phyloP scores from a whole-genome alignment of 1,140 invertebrate species.

The Drosophila varians region DNA sequence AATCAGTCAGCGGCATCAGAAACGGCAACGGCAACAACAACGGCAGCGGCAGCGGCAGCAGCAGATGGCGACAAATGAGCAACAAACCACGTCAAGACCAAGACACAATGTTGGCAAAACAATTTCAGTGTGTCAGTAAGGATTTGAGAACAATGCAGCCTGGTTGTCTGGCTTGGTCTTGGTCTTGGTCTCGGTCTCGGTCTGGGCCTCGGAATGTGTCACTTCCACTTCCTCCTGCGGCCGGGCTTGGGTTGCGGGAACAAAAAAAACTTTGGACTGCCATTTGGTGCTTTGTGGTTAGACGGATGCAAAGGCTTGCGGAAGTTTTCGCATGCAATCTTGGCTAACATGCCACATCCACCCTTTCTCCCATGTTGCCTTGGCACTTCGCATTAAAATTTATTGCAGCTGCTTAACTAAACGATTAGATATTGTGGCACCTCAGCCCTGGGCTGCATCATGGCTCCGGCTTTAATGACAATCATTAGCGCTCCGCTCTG shows the following conservation, averaged over 20 bases:
- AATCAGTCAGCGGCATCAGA: constrained; percentile 48
- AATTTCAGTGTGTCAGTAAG: constrained; percentile 73
- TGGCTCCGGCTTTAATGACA: constrained; percentile 51
- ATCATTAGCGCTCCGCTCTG: constrained; percentile 55
- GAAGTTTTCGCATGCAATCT: constrained; percentile 58
- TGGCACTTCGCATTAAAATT: constrained; percentile 45
- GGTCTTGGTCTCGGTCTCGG: constrained; percentile 7
- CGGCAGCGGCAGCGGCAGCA: constrained; percentile 1
- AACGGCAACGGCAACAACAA: constrained; percentile 12
- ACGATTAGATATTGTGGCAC: constrained; percentile 48
- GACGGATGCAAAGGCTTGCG: constrained; percentile 47
- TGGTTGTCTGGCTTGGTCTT: constrained; percentile 10
- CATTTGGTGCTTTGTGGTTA: constrained; percentile 24
- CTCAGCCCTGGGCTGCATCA: neutral
- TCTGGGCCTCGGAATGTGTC: constrained; percentile 42
- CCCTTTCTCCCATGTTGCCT: constrained; percentile 2
- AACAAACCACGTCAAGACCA: constrained; percentile 53
- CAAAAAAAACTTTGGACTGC: constrained; percentile 9
- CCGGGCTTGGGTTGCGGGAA: constrained; percentile 25
- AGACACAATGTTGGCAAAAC: constrained; percentile 45
- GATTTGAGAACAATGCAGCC: constrained; percentile 59
- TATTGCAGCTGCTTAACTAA: constrained; percentile 67
- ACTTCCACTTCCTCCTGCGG: constrained; percentile 58
- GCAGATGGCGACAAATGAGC: constrained; percentile 68
- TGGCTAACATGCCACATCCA: neutral